Evolutionary conservation across 2,113 vertebrate genomes (phyloP), one percentile per base, ranked within the genome.

Genomic region (Stigmatopora argus): DNA sequence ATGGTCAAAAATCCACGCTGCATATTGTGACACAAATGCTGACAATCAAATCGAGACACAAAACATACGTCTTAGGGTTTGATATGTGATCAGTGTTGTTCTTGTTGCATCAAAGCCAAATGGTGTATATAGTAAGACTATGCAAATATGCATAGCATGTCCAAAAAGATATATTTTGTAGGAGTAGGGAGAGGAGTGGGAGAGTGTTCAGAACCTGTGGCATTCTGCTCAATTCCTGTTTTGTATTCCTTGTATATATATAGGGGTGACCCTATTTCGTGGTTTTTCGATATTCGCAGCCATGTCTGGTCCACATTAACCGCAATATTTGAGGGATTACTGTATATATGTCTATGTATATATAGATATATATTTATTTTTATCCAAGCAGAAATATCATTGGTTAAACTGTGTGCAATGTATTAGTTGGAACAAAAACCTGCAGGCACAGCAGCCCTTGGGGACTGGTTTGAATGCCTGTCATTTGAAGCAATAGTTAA

Each of bases 181-280:
- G 26, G 4, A 48, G 38, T 23, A 11, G 35, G 41, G 6, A 11
- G 35, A 26, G 3, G 19, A 45, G 14, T 44, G 62, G 19, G 19
- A 23, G 2, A 17, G 9, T 44, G 38, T 34, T 45, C 23, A 48
- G 21, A 10, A 41, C 62, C 21, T 49, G 57, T 31, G 35, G 38
- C 23, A 46, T 44, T 47, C 53, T 34, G 60, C 73, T 66, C 65
- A 45, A 53, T 67, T 69, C 65, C 59, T 64, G 64, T 65, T 62
- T 66, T 47, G 52, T 31, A 31, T 31, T 31, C 26, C 23, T 73
- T 26, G 34, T 74, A 31, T 31, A 31, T 31, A 31, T 31, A 3
- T 31, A 31, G 1, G 26, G 2, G 26, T 31, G 26, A n/a, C n/a
- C n/a, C n/a, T n/a, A n/a, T n/a, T n/a, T n/a, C n/a, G n/a, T n/a